A percentile compares a stretch with the other conserved stretches of the same genome.
phyloP scores from a whole-genome alignment of 1,140 invertebrate species.

The Lineus longissimus region DNA sequence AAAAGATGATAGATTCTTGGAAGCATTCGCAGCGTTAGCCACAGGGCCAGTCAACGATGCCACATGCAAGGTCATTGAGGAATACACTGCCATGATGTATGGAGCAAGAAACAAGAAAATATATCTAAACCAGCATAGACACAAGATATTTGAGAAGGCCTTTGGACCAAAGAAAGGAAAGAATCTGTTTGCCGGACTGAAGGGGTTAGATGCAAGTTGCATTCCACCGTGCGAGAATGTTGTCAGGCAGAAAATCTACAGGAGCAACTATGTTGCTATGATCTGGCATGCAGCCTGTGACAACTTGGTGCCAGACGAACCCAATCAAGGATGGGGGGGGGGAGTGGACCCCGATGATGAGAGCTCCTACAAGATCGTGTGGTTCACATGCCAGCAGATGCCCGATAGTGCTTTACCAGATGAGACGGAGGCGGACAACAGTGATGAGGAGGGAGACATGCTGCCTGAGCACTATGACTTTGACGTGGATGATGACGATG shows the following conservation, averaged over 20 bases:
- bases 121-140: neutral
- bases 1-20: neutral
- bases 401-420: neutral
- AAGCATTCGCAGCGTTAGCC: conserved; percentile 4
- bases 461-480: too few species aligned
- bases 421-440: neutral
- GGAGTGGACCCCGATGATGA: too few species aligned
- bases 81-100: conserved; percentile 12
- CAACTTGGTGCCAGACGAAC: neutral
- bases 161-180: conserved; percentile 3
- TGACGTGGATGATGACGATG: too few species aligned
- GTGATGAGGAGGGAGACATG: neutral
- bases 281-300: conserved; percentile 1
- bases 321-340: neutral
- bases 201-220: conserved; percentile 10
- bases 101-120: neutral
- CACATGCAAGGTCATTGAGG: neutral
- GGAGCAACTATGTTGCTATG: too few species aligned
- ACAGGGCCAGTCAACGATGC: neutral
- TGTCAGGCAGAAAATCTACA: neutral
- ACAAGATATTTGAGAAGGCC: neutral
- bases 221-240: neutral
- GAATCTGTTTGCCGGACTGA: conserved; percentile 7
- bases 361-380: neutral
- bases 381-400: neutral